Evolutionary conservation across 2,797 vertebrate genomes (phyloP).

Genomic region (Crocodylus rhombifer): DNA sequence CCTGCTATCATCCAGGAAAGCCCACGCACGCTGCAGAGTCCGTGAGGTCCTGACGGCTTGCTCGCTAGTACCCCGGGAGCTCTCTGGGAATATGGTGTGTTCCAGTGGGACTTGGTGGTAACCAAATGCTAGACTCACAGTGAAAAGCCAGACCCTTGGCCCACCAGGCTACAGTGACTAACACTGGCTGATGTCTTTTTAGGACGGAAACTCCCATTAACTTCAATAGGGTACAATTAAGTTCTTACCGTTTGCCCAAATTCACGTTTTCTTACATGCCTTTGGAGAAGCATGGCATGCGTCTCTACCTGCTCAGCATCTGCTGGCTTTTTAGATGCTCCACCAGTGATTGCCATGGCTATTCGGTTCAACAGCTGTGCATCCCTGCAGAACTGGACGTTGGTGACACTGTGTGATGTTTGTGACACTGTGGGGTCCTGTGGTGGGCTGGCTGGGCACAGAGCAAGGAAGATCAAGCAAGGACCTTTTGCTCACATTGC

Average conservation of each 20-base stretch:
- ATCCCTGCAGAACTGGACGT: not conserved
- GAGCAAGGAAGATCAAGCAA: not conserved
- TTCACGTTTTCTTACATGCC: not conserved
- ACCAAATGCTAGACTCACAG: not conserved
- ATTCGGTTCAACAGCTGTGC: not conserved
- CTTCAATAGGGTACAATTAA: not conserved
- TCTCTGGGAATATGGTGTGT: not conserved
- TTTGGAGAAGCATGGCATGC: not conserved
- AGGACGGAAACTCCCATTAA: not conserved
- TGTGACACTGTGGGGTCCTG: too few species aligned
- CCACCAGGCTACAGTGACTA: not conserved
- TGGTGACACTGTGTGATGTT: too few species aligned
- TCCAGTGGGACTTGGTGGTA: not conserved
- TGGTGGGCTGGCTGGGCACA: too few species aligned
- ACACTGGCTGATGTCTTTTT: not conserved
- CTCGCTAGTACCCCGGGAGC: slow-evolving; percentile 38
- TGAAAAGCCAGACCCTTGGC: not conserved
- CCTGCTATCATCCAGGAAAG: not conserved
- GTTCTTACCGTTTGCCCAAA: not conserved
- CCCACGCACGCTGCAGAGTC: not conserved
- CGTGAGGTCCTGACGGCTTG: not conserved
- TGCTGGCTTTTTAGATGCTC: not conserved
- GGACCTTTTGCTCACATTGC: not conserved
- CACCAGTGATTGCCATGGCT: not conserved
- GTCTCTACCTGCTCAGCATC: not conserved